Evolutionary conservation across 2,888 invertebrate genomes (phyloP).

Genomic region (Imbricaverruca yamaguchii): DNA sequence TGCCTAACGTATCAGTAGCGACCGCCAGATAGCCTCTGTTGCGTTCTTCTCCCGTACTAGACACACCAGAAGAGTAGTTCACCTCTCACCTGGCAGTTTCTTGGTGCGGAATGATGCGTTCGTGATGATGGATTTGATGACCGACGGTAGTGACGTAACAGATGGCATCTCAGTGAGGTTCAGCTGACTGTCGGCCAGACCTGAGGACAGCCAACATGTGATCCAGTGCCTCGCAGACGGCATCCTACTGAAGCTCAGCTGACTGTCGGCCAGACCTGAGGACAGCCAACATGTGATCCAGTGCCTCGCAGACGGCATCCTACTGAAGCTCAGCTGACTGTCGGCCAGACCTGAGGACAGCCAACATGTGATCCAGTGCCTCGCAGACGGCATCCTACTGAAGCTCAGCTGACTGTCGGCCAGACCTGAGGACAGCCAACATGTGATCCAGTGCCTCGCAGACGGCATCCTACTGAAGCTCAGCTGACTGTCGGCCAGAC

Average conservation of each 20-base stretch:
- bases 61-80: no score
- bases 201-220: neutral
- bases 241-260: neutral
- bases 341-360: neutral
- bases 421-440: neutral
- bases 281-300: neutral
- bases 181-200: constrained; percentile 4
- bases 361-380: neutral
- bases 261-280: neutral
- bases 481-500: neutral
- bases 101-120: constrained; percentile 97
- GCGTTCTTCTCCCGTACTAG: no score
- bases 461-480: neutral
- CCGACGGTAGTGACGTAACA: neutral
- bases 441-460: neutral
- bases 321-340: neutral
- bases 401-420: constrained; percentile 2
- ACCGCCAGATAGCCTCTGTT: no score
- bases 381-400: neutral
- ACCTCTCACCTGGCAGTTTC: constrained; percentile 71
- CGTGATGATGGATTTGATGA: constrained; percentile 65
- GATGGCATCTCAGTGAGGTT: neutral
- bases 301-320: neutral
- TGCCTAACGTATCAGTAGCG: no score
- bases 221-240: neutral